Base-by-base conservation (phyloP, 2,113 vertebrate species). In the Ranitomeya variabilis region DNA sequence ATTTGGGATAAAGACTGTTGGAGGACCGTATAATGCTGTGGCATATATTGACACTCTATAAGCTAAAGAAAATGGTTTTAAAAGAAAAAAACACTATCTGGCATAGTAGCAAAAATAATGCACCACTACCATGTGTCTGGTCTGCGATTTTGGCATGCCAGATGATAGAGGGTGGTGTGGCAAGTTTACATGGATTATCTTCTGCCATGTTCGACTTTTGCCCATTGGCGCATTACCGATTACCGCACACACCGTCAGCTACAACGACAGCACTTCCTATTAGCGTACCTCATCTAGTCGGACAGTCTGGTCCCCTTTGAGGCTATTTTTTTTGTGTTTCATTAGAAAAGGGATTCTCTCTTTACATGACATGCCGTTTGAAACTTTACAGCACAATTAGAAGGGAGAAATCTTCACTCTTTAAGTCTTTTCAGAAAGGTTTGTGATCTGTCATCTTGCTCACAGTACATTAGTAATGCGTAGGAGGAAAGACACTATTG, bases 391-490 rank as follows among this genome's bases (percentile, higher is more conserved):
- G 62, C 21, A 67, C 13, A 52, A 83, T 67, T 67, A 83, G 45
- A 23, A 83, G 31, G 37, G 0, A 83, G 9, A 67, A 19, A 23
- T 15, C 79, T 60, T 80, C 1, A 19, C 55, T 19, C 57, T 81
- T 62, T 37, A 81, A 81, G 79, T 81, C 18, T 81, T 60, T 81
- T 81, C 54, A 18, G n/a, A 45, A 62, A 80, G 23, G 12, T 60
- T 80, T 80, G 78, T 23, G 23, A 81, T 62, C 15, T 60, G 79
- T 81, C 57, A 62, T 60, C 79, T 31, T 81, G n/a, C 59, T 13
- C 52, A 55, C 11, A 54, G 76, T n/a, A 55, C 76, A 79, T 62
- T 19, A 31, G 26, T 18, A 62, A 62, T 45, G 79, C 12, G 79
- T 81, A 81, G 79, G 57, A 62, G 79, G 79, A 37, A 62, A 26